Conservation (phyloP, 2,888 invertebrate genomes). For the Diadegma fenestrale region DNA sequence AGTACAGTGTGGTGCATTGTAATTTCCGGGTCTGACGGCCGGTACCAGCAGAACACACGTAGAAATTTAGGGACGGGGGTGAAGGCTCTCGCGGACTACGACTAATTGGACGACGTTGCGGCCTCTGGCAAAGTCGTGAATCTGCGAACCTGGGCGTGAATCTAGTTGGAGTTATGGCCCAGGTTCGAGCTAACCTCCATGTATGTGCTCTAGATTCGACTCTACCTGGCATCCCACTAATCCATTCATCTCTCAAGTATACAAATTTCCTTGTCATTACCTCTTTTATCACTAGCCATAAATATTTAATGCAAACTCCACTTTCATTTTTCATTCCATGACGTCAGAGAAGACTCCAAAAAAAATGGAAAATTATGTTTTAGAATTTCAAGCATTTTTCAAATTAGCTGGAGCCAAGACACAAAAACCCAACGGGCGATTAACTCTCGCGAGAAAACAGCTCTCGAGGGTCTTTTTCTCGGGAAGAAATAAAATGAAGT, state of each 20-base stretch:
- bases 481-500: background rate
- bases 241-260: conserved; percentile 54
- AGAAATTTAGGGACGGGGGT: conserved; percentile 16
- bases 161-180: conserved; percentile 62
- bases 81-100: conserved; percentile 64
- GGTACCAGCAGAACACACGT: conserved; percentile 33
- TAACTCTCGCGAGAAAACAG: too few species aligned
- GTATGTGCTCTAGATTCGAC: conserved; percentile 39
- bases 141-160: conserved; percentile 61
- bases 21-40: conserved; percentile 71
- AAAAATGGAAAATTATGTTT: background rate
- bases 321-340: conserved; percentile 1
- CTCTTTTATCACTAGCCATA: conserved; percentile 38
- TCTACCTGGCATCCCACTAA: conserved; percentile 55
- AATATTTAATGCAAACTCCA: background rate
- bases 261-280: conserved; percentile 32
- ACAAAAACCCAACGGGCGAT: too few species aligned
- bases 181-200: conserved; percentile 40
- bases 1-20: conserved; percentile 71
- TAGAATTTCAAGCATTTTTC: background rate
- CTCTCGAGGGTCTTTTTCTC: background rate
- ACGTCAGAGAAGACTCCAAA: too few species aligned
- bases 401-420: background rate
- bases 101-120: conserved; percentile 74
- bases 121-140: conserved; percentile 59